Evolutionary conservation across 2,888 invertebrate species (phyloP).

Genomic region (Odiellus spinosus): DNA sequence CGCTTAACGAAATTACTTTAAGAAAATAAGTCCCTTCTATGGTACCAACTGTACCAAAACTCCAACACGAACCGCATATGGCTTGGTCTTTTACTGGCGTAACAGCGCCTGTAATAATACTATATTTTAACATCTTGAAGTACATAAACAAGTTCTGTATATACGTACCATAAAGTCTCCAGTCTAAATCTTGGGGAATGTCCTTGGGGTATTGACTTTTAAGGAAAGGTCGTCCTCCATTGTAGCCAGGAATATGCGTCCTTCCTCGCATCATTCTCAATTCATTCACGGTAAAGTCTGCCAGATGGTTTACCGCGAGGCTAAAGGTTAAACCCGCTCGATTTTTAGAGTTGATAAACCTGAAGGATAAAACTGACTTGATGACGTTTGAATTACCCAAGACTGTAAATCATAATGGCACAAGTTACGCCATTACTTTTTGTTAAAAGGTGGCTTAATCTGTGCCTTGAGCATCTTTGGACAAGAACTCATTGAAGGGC

Average conservation of each 20-base stretch:
- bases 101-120: slow-evolving; percentile 47
- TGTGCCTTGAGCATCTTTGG: no score
- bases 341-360: slow-evolving; percentile 64
- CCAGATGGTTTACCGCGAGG: slow-evolving; percentile 68
- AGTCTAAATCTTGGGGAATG: slow-evolving; percentile 64
- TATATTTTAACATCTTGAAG: no score
- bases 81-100: slow-evolving; percentile 65
- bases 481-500: no score
- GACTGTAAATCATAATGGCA: no score
- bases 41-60: slow-evolving; percentile 82
- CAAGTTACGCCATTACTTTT: no score
- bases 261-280: slow-evolving; percentile 55
- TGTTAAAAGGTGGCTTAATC: no score
- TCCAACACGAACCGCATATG: slow-evolving; percentile 94
- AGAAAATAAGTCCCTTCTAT: slow-evolving; percentile 82
- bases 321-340: slow-evolving; percentile 54
- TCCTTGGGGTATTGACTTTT: slow-evolving; percentile 33
- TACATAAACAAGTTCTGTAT: not conserved
- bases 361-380: slow-evolving; percentile 28
- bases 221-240: slow-evolving; percentile 60
- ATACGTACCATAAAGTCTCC: slow-evolving; percentile 54
- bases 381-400: no score
- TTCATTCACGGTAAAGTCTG: slow-evolving; percentile 64
- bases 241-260: slow-evolving; percentile 39
- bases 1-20: slow-evolving; percentile 30